Conservation (phyloP, 2,888 invertebrate species). For the Galeopsomyia nigrocyanea region DNA sequence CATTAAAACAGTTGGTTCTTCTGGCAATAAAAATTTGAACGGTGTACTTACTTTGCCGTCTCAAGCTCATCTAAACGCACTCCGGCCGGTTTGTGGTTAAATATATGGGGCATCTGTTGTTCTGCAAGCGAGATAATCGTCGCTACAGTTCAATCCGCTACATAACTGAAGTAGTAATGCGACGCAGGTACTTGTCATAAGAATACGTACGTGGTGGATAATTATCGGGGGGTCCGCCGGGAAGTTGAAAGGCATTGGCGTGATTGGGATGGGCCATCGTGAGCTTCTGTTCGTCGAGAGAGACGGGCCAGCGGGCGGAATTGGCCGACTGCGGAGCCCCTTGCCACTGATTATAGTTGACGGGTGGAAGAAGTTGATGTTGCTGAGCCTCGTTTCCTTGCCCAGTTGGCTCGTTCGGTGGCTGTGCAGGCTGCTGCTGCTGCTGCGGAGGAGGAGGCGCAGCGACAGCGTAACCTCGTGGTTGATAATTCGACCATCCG, state of each 20-base stretch:
- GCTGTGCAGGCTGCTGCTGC: conserved; percentile 69
- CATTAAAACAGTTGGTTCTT: too few species aligned
- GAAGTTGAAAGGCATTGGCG: too few species aligned
- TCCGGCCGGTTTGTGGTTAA: conserved; percentile 39
- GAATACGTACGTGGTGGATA: too few species aligned
- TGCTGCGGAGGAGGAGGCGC: conserved; percentile 61
- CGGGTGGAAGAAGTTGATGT: background rate
- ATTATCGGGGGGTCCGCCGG: too few species aligned
- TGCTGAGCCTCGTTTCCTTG: background rate
- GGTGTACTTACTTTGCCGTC: conserved; percentile 23
- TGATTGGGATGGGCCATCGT: too few species aligned
- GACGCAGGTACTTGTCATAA: conserved; percentile 29
- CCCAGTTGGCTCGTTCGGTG: conserved; percentile 36
- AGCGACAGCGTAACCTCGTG: background rate
- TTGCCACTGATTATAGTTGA: conserved; percentile 18
- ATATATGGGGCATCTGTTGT: conserved; percentile 33
- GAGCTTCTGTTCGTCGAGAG: too few species aligned
- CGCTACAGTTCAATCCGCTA: too few species aligned
- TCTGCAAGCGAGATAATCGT: background rate
- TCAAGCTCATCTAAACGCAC: conserved; percentile 35
- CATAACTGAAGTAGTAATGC: background rate
- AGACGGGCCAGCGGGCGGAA: too few species aligned
- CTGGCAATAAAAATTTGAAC: too few species aligned
- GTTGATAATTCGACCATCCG: conserved; percentile 18
- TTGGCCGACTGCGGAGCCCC: background rate